phyloP scores from a whole-genome alignment of 1,140 invertebrate genomes.

The Anastatus disparis region DNA sequence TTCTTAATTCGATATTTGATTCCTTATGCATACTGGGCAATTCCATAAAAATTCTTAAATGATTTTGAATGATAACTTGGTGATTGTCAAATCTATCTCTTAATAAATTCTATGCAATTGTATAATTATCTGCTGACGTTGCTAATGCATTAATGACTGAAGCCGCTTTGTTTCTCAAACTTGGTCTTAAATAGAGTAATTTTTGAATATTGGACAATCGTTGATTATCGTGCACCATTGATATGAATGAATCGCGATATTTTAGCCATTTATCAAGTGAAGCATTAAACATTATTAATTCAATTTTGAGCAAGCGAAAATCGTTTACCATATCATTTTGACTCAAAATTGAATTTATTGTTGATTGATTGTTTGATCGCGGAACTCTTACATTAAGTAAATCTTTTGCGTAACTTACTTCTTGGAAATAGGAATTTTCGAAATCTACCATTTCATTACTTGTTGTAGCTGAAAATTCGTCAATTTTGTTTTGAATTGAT shows the following conservation, averaged over 20 bases:
- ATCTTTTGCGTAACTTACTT: too few species aligned
- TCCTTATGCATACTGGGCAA: constrained; percentile 48
- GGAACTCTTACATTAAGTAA: too few species aligned
- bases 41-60: constrained; percentile 51
- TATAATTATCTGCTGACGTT: constrained; percentile 55
- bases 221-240: constrained; percentile 48
- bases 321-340: not conserved
- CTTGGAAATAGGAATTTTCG: too few species aligned
- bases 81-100: constrained; percentile 57
- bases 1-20: constrained; percentile 45
- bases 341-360: not conserved
- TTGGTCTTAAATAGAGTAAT: constrained; percentile 51
- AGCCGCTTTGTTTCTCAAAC: constrained; percentile 49
- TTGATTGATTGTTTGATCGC: too few species aligned
- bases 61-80: constrained; percentile 51
- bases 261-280: constrained; percentile 49
- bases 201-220: constrained; percentile 47
- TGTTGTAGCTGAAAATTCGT: too few species aligned
- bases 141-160: constrained; percentile 50
- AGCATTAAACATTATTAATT: constrained; percentile 51
- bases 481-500: too few species aligned
- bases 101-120: constrained; percentile 53
- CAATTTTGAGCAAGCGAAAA: constrained; percentile 44
- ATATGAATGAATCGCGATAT: constrained; percentile 50
- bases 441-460: too few species aligned